These are phyloP conservation scores for Drosophila murphyi DNA, from an alignment of 1,140 invertebrate genomes.

Conservation along the genomic window DNA sequence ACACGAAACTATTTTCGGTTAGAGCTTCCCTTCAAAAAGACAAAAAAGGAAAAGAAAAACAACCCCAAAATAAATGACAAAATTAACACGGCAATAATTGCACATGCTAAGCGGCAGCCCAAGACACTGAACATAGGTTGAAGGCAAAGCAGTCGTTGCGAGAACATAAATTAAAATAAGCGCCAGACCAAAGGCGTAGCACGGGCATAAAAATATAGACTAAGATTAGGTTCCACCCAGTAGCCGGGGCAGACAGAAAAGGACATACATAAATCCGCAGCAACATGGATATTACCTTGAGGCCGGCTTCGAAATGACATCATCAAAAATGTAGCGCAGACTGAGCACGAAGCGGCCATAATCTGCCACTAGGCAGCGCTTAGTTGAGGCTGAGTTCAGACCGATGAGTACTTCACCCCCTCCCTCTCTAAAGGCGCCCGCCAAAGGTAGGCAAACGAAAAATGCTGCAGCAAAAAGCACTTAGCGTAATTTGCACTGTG, in stretches of 20 bases:
- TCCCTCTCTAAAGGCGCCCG: neutral
- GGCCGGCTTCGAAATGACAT: conserved; percentile 74
- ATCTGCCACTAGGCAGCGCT: conserved; percentile 78
- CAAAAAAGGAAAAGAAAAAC: conserved; percentile 6
- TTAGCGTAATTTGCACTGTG: conserved; percentile 76
- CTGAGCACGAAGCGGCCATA: conserved; percentile 76
- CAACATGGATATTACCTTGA: conserved; percentile 70
- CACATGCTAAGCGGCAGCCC: conserved; percentile 29
- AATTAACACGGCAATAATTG: conserved; percentile 80
- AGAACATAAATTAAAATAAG: conserved; percentile 64
- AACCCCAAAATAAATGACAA: conserved; percentile 77
- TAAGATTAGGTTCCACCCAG: conserved; percentile 40
- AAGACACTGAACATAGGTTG: neutral
- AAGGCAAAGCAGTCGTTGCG: conserved; percentile 25
- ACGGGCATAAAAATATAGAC: conserved; percentile 34
- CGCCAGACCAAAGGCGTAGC: conserved; percentile 19
- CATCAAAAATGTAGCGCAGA: conserved; percentile 76
- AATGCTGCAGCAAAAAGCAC: conserved; percentile 76
- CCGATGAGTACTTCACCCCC: neutral
- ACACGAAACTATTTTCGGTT: conserved; percentile 70
- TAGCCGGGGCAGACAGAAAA: neutral
- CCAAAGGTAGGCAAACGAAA: conserved; percentile 65
- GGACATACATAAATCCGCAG: conserved; percentile 62
- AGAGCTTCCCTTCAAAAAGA: neutral
- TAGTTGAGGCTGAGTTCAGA: conserved; percentile 54